Conservation (phyloP, 2,888 invertebrate genomes). For the Mythimna loreyi region DNA sequence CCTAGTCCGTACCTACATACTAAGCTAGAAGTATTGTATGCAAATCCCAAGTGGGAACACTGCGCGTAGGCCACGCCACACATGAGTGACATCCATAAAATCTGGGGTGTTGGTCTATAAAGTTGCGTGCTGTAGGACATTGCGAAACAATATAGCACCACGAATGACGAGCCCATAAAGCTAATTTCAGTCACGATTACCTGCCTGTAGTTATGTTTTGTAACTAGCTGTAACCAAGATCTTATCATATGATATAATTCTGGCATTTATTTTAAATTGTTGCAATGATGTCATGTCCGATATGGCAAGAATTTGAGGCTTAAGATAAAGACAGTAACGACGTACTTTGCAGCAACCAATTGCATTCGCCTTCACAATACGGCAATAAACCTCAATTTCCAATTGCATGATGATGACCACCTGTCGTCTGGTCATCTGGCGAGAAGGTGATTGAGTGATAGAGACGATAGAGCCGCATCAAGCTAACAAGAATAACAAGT, state of each 20-base stretch:
- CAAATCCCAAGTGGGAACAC: constrained; percentile 67
- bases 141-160: constrained; percentile 20
- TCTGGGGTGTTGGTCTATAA: constrained; percentile 36
- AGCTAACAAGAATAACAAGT: constrained; percentile 78
- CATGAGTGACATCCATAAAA: constrained; percentile 61
- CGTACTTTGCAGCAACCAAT: constrained; percentile 25
- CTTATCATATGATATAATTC: constrained; percentile 18
- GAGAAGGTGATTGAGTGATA: constrained; percentile 72
- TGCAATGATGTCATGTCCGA: constrained; percentile 48
- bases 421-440: constrained; percentile 68
- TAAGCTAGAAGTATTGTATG: constrained; percentile 73
- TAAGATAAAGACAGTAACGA: constrained; percentile 43
- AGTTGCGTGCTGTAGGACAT: constrained; percentile 12
- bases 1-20: constrained; percentile 22
- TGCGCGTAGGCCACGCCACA: constrained; percentile 31
- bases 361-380: constrained; percentile 41
- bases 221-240: not conserved
- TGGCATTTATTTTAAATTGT: constrained; percentile 9
- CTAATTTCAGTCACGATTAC: constrained; percentile 27
- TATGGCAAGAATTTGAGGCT: constrained; percentile 31
- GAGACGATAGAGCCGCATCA: constrained; percentile 78
- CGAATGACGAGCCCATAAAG: constrained; percentile 6
- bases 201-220: not conserved
- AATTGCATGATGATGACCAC: constrained; percentile 65
- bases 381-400: constrained; percentile 57